phyloP scores from a whole-genome alignment of 2,888 invertebrate genomes.

The Agapostemon virescens region DNA sequence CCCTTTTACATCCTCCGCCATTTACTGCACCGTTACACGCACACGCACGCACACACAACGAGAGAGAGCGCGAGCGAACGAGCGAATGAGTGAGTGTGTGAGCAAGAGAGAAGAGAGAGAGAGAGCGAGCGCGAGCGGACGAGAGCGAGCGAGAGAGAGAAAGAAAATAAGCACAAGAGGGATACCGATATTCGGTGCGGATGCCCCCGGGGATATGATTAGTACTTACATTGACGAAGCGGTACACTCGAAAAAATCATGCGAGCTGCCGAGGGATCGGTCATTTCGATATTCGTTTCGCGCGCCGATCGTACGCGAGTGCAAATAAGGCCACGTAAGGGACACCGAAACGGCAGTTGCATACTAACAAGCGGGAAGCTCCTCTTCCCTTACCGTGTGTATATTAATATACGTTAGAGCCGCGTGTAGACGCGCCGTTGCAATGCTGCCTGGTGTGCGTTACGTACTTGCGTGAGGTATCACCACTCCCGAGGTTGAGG shows the following conservation, averaged over 20 bases:
- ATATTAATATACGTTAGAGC: slow-evolving; percentile 57
- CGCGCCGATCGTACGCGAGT: slow-evolving; percentile 54
- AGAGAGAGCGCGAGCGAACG: too few relatives aligned
- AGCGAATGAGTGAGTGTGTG: not conserved
- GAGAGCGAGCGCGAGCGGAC: slow-evolving; percentile 1
- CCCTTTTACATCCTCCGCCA: slow-evolving; percentile 59
- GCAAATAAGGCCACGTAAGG: slow-evolving; percentile 71
- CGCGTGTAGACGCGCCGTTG: slow-evolving; percentile 39
- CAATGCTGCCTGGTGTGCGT: slow-evolving; percentile 30
- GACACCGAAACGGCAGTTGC: slow-evolving; percentile 65
- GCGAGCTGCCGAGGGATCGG: slow-evolving; percentile 40
- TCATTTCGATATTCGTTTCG: slow-evolving; percentile 56
- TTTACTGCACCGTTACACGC: slow-evolving; percentile 57
- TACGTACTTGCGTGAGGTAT: slow-evolving; percentile 61
- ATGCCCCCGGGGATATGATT: not conserved
- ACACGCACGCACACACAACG: slow-evolving; percentile 15
- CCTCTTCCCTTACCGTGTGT: slow-evolving; percentile 50
- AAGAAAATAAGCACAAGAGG: slow-evolving; percentile 9
- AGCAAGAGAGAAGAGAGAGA: too few relatives aligned
- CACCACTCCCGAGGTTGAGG: slow-evolving; percentile 74
- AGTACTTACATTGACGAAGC: slow-evolving; percentile 31
- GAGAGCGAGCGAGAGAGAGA: slow-evolving; percentile 8
- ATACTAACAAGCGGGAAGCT: slow-evolving; percentile 66
- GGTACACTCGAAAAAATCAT: slow-evolving; percentile 30
- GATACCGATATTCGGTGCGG: not conserved